These are phyloP conservation scores for Synanthedon tipuliformis DNA, from an alignment of 2,888 invertebrate genomes.

Conservation along the genomic window DNA sequence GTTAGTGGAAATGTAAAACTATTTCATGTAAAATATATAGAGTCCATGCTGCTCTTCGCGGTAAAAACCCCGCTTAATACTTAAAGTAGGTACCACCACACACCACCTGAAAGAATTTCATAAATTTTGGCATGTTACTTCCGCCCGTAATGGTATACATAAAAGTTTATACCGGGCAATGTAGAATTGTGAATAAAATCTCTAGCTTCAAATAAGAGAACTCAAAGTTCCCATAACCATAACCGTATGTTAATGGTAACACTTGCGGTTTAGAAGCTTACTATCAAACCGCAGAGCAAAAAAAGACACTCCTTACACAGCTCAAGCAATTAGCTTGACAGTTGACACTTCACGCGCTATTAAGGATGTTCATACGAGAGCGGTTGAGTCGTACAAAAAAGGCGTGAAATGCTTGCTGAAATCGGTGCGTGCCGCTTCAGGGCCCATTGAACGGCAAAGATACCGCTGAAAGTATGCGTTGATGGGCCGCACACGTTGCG, in stretches of 20 bases:
- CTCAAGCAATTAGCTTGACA: slow-evolving; percentile 40
- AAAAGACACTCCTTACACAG: slow-evolving; percentile 14
- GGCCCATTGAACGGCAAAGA: slow-evolving; percentile 54
- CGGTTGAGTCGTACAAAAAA: slow-evolving; percentile 39
- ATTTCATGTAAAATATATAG: too few species aligned
- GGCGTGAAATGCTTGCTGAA: slow-evolving; percentile 60
- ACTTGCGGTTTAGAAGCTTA: neutral
- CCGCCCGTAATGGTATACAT: too few species aligned
- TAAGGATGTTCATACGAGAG: slow-evolving; percentile 40
- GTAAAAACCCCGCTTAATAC: too few species aligned
- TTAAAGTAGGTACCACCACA: too few species aligned
- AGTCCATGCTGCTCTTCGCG: too few species aligned
- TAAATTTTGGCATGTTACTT: too few species aligned
- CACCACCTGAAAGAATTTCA: too few species aligned
- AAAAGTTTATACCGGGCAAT: too few species aligned
- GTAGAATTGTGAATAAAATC: too few species aligned
- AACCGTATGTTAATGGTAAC: neutral
- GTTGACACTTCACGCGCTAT: slow-evolving; percentile 56
- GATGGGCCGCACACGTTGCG: slow-evolving; percentile 59
- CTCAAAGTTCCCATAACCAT: neutral
- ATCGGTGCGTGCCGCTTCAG: slow-evolving; percentile 53
- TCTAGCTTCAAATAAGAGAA: too few species aligned
- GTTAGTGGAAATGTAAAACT: too few species aligned
- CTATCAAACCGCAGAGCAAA: slow-evolving; percentile 6
- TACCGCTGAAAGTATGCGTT: slow-evolving; percentile 50